Percentiles rank a stretch among this genome's conserved stretches.
Evolutionary conservation across 2,888 invertebrate species (phyloP).

Genomic region (Diplolepis rosae): DNA sequence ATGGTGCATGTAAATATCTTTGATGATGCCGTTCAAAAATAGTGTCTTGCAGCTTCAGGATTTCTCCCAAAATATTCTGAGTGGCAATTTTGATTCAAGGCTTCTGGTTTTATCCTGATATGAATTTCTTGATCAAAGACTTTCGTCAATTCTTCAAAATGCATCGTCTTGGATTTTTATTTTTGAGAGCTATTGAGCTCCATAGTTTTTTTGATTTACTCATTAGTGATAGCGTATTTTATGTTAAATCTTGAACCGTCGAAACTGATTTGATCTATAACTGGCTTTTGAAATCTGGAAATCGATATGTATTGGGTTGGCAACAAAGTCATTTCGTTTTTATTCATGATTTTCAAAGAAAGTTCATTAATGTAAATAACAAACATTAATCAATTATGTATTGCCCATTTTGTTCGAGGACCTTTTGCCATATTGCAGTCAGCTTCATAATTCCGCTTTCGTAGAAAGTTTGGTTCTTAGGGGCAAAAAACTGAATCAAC

Average conservation of each 20-base stretch:
- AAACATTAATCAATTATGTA: too few relatives aligned
- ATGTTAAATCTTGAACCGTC: neutral
- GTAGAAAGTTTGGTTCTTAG: too few relatives aligned
- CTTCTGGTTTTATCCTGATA: constrained; percentile 54
- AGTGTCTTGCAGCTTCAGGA: constrained; percentile 35
- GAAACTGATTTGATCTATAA: constrained; percentile 36
- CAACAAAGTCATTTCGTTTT: too few relatives aligned
- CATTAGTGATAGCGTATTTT: constrained; percentile 38
- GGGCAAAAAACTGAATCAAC: too few relatives aligned
- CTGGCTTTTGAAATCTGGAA: constrained; percentile 50
- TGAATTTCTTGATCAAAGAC: constrained; percentile 64
- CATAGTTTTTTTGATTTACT: constrained; percentile 33
- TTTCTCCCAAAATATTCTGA: constrained; percentile 54
- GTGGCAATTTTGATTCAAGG: constrained; percentile 49
- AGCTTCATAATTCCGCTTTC: too few relatives aligned
- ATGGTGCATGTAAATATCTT: too few relatives aligned
- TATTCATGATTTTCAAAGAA: too few relatives aligned
- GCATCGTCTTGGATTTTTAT: constrained; percentile 59
- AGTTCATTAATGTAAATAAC: too few relatives aligned
- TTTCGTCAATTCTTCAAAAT: constrained; percentile 64
- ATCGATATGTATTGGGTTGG: too few relatives aligned
- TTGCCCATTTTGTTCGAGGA: too few relatives aligned
- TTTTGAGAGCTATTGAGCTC: constrained; percentile 45
- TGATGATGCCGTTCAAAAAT: too few relatives aligned
- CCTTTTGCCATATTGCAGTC: too few relatives aligned